Percentiles rank a stretch among this genome's conserved stretches.
phyloP scores from a whole-genome alignment of 2,888 invertebrate species.

The Brenthis daphne region DNA sequence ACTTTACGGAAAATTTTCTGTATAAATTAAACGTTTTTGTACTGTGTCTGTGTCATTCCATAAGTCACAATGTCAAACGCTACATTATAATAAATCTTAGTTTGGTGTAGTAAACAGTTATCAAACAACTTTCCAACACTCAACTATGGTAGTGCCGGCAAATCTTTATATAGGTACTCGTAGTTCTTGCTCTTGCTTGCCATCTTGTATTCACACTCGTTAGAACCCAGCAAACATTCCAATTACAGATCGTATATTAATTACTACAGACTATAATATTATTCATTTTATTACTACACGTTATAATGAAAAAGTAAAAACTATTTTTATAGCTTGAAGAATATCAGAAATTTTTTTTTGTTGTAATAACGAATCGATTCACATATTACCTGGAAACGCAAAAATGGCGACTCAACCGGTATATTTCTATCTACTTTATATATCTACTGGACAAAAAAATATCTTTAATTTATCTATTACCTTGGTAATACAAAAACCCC shows the following conservation, averaged over 20 bases:
- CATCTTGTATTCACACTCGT: conserved; percentile 13
- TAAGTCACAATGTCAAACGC: conserved; percentile 24
- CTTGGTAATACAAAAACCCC: too few relatives aligned
- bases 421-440: too few relatives aligned
- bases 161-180: conserved; percentile 12
- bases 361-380: too few relatives aligned
- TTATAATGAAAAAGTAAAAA: background rate
- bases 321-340: background rate
- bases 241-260: background rate
- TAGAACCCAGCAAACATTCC: conserved; percentile 11
- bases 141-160: conserved; percentile 8
- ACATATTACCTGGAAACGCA: too few relatives aligned
- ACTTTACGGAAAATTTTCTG: background rate
- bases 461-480: too few relatives aligned
- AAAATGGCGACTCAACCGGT: too few relatives aligned
- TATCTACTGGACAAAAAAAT: too few relatives aligned
- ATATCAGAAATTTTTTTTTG: background rate
- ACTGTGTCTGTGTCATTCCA: conserved; percentile 1
- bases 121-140: conserved; percentile 8
- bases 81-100: conserved; percentile 8
- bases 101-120: conserved; percentile 17
- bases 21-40: conserved; percentile 13
- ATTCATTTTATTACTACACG: too few relatives aligned
- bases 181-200: conserved; percentile 2
- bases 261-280: too few relatives aligned